Percentiles rank a stretch among this genome's conserved stretches.
Conservation (phyloP, 2,888 invertebrate genomes). For the Chironomus riparius region DNA sequence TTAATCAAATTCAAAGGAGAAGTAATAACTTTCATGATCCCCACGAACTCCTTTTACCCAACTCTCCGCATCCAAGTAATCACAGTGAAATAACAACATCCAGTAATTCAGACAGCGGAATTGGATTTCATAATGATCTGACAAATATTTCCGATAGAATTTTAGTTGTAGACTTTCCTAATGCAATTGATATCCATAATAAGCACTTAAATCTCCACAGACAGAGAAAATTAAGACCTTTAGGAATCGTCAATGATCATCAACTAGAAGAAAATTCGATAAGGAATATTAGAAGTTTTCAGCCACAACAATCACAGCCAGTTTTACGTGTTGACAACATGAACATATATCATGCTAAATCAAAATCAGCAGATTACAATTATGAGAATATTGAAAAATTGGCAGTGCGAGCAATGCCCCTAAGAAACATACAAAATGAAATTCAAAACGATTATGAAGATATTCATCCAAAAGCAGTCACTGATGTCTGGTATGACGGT, state of each 20-base stretch:
- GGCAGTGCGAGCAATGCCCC: slow-evolving; percentile 57
- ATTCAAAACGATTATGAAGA: slow-evolving; percentile 26
- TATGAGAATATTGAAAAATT: slow-evolving; percentile 34
- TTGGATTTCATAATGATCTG: slow-evolving; percentile 85
- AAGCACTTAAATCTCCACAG: slow-evolving; percentile 23
- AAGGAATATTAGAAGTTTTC: slow-evolving; percentile 27
- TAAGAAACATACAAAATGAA: slow-evolving; percentile 38
- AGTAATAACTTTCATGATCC: background rate
- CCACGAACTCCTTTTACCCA: slow-evolving; percentile 42
- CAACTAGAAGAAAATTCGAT: slow-evolving; percentile 20
- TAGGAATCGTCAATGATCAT: slow-evolving; percentile 27
- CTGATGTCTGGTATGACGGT: slow-evolving; percentile 8
- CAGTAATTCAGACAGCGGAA: slow-evolving; percentile 91
- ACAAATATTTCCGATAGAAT: slow-evolving; percentile 74
- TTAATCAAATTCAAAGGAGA: slow-evolving; percentile 2
- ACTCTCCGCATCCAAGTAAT: slow-evolving; percentile 78
- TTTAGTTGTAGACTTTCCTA: slow-evolving; percentile 64
- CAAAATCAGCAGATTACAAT: slow-evolving; percentile 28
- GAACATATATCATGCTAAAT: slow-evolving; percentile 23
- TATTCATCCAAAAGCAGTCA: slow-evolving; percentile 2
- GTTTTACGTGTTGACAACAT: background rate
- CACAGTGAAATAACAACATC: slow-evolving; percentile 75
- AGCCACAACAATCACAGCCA: background rate
- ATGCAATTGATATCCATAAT: slow-evolving; percentile 31
- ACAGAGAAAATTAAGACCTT: slow-evolving; percentile 18